phyloP scores from a whole-genome alignment of 2,113 vertebrate species.

The Archilochus colubris region DNA sequence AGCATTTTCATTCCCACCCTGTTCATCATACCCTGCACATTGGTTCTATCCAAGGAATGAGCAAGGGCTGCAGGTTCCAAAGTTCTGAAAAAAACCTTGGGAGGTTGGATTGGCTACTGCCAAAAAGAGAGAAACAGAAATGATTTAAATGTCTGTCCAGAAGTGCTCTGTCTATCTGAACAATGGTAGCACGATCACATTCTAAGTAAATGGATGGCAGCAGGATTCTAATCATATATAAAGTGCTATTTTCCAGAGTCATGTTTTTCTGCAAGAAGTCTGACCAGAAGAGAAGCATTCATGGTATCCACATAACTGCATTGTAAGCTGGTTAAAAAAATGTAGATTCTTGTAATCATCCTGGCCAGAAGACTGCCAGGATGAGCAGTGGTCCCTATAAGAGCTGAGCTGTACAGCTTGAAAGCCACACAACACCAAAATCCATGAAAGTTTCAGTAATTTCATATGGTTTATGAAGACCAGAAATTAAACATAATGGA shows the following conservation, averaged over 20 bases:
- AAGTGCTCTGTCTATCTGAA: neutral
- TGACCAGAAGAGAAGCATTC: neutral
- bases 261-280: neutral
- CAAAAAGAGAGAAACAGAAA: neutral
- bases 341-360: too few relatives aligned
- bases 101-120: too few relatives aligned
- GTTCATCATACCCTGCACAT: accelerated
- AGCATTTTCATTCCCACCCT: neutral
- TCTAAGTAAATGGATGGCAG: neutral
- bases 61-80: neutral
- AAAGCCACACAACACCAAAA: neutral
- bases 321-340: neutral
- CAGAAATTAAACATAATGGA: neutral
- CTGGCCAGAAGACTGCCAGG: too few relatives aligned
- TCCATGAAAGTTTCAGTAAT: neutral
- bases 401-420: too few relatives aligned
- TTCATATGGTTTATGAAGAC: neutral
- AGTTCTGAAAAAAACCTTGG: neutral
- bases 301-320: neutral
- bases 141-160: neutral
- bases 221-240: accelerated
- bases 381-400: too few relatives aligned
- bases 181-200: accelerated
- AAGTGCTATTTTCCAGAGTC: neutral
- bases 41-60: neutral